A percentile compares a stretch with the other conserved stretches of the same genome.
These are phyloP conservation scores for Danaus melanippus DNA, from an alignment of 1,140 invertebrate genomes.

Conservation along the genomic window DNA sequence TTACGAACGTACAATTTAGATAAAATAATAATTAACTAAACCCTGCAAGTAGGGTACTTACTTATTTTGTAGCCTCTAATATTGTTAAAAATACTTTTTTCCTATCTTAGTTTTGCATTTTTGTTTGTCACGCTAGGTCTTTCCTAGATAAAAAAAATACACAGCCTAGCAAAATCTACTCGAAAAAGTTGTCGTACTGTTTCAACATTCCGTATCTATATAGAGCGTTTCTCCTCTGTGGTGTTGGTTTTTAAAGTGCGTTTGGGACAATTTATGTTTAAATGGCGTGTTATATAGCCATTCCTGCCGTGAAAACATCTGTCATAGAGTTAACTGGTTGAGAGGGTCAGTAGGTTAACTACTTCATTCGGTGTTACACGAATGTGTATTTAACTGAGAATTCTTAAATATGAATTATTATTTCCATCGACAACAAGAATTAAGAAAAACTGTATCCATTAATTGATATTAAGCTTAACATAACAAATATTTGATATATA, in stretches of 20 bases:
- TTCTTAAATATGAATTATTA: slow-evolving; percentile 21
- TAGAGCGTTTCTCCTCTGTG: slow-evolving; percentile 23
- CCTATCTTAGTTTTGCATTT: slow-evolving; percentile 30
- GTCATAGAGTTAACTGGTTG: slow-evolving; percentile 45
- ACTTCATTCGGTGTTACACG: slow-evolving; percentile 28
- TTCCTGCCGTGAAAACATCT: slow-evolving; percentile 53
- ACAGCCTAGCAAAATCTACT: slow-evolving; percentile 22
- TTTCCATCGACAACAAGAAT: slow-evolving; percentile 4
- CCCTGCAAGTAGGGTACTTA: no score
- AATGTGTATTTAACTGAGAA: slow-evolving; percentile 29
- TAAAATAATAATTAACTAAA: no score
- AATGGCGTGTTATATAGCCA: slow-evolving; percentile 36
- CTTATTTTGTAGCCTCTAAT: no score
- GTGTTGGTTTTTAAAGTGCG: slow-evolving; percentile 26
- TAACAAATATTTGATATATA: neutral
- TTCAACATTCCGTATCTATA: neutral
- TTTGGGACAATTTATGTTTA: slow-evolving; percentile 37
- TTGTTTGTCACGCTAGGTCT: slow-evolving; percentile 47
- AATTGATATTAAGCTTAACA: neutral
- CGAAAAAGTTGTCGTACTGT: slow-evolving; percentile 1
- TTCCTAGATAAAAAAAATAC: slow-evolving; percentile 27
- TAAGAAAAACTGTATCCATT: neutral
- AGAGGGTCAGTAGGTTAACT: slow-evolving; percentile 50
- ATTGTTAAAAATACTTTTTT: slow-evolving; percentile 1
- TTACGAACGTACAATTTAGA: no score